Percentiles rank a stretch among this genome's conserved stretches.
Conservation (phyloP, 1,140 invertebrate genomes). For the Lethrus apterus region DNA sequence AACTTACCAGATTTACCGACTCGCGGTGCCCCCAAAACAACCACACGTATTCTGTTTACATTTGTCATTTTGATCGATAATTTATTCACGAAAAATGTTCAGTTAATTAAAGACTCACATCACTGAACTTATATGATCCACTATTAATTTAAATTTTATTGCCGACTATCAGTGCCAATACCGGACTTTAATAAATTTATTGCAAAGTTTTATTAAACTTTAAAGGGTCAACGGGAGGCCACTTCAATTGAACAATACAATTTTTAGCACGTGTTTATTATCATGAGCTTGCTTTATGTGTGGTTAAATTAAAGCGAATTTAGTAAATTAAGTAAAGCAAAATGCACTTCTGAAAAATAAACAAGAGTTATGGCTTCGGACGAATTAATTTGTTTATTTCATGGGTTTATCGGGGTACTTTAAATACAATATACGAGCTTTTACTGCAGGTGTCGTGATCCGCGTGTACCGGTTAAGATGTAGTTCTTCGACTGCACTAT, state of each 20-base stretch:
- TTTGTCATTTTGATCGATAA: constrained; percentile 46
- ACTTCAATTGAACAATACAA: background rate
- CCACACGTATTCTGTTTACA: constrained; percentile 61
- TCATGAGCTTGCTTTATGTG: too few species aligned
- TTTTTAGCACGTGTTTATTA: constrained; percentile 1
- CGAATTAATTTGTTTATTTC: background rate
- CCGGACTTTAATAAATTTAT: background rate
- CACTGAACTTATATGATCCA: background rate
- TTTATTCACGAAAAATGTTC: constrained; percentile 2
- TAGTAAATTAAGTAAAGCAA: too few species aligned
- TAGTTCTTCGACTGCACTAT: too few species aligned
- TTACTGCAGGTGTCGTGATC: constrained; percentile 1
- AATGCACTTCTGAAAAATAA: too few species aligned
- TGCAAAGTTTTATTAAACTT: constrained; percentile 5
- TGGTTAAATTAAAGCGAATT: too few species aligned
- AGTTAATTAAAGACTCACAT: constrained; percentile 5
- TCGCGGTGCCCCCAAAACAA: constrained; percentile 58
- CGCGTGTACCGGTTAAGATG: background rate
- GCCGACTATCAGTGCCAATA: constrained; percentile 4
- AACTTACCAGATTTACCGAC: constrained; percentile 62
- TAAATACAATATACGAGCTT: background rate
- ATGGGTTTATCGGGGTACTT: background rate
- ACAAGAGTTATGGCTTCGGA: background rate
- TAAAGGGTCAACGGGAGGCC: too few species aligned
- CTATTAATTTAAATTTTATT: constrained; percentile 1